phyloP scores from a whole-genome alignment of 2,113 vertebrate genomes.

The Phylloscopus whistleri region DNA sequence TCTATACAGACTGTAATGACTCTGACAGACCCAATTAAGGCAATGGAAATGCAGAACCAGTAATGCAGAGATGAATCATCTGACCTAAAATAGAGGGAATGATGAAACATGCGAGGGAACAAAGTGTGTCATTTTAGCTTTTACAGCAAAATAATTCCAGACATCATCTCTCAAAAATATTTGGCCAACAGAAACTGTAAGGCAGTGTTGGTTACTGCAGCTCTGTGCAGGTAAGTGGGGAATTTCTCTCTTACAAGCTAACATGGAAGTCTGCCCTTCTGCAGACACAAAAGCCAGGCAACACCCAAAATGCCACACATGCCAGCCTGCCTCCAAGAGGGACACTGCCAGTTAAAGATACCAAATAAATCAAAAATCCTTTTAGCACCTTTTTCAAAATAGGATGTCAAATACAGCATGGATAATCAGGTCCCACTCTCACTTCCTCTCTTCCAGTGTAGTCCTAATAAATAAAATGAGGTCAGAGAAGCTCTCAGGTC shows the following conservation, averaged over 20 bases:
- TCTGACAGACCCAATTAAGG: conserved; percentile 49
- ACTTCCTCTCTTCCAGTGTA: neutral
- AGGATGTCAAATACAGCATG: neutral
- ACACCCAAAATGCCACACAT: neutral
- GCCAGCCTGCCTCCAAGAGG: neutral
- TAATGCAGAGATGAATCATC: conserved; percentile 61
- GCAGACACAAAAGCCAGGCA: neutral
- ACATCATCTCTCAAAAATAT: neutral
- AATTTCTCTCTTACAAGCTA: neutral
- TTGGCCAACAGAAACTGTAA: neutral
- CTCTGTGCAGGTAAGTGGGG: neutral
- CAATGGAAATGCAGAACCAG: conserved; percentile 44
- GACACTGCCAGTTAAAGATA: neutral
- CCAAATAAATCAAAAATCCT: neutral
- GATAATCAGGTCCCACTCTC: neutral
- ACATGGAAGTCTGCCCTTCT: neutral
- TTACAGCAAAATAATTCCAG: conserved; percentile 26
- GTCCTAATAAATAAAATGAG: neutral
- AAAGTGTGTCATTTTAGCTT: conserved; percentile 47
- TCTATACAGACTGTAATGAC: neutral
- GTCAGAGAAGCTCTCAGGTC: neutral
- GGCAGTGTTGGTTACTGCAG: neutral
- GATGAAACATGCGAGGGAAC: conserved; percentile 21
- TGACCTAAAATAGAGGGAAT: conserved; percentile 46
- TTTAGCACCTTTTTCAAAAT: neutral